These are phyloP conservation scores for Heloderma charlesbogerti DNA, from an alignment of 2,113 vertebrate species.

Conservation along the genomic window DNA sequence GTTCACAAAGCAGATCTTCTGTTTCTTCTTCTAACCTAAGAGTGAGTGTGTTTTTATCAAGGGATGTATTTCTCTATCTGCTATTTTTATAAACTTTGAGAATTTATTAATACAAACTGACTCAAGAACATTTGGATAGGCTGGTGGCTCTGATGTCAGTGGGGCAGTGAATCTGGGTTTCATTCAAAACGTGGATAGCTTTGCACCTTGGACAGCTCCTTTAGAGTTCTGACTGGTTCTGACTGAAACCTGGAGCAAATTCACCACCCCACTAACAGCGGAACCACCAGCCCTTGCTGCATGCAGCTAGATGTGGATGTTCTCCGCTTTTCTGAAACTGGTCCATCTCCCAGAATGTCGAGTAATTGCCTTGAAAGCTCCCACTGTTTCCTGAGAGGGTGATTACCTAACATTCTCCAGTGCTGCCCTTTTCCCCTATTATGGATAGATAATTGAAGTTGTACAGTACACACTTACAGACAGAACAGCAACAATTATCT, in stretches of 20 bases:
- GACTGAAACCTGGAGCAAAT: no score
- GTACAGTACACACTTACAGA: slow-evolving; percentile 56
- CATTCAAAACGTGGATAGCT: no score
- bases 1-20: slow-evolving; percentile 3
- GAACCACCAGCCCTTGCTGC: no score
- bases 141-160: no score
- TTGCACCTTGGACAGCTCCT: no score
- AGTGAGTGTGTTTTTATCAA: not conserved
- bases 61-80: not conserved
- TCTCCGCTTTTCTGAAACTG: slow-evolving; percentile 6
- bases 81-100: not conserved
- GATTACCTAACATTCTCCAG: slow-evolving; percentile 60
- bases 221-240: no score
- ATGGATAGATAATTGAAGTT: slow-evolving; percentile 64
- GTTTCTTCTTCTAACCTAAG: not conserved
- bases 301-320: no score
- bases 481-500: slow-evolving; percentile 69
- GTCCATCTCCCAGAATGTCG: not conserved
- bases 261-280: no score
- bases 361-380: slow-evolving; percentile 39
- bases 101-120: not conserved
- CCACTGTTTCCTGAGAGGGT: slow-evolving; percentile 39
- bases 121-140: not conserved
- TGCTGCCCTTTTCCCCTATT: slow-evolving; percentile 49
- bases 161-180: no score